These are phyloP conservation scores for Lota lota DNA, from an alignment of 2,113 vertebrate genomes.

Conservation along the genomic window DNA sequence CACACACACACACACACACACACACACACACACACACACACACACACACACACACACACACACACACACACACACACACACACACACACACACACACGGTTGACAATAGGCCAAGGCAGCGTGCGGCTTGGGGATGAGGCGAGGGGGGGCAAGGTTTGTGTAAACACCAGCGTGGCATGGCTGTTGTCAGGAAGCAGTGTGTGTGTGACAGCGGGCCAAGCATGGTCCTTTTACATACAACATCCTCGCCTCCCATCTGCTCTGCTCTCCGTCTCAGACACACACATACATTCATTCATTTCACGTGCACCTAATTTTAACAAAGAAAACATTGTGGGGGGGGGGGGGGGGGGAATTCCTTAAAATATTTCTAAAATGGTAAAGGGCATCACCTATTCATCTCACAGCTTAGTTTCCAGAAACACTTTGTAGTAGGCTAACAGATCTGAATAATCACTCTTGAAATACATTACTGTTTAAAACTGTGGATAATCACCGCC, in stretches of 20 bases:
- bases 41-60: constrained; percentile 22
- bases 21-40: constrained; percentile 12
- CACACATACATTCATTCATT: constrained; percentile 13
- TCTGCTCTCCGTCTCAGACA: constrained; percentile 43
- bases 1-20: constrained; percentile 1
- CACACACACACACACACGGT: constrained; percentile 16
- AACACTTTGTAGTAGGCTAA: too few species aligned
- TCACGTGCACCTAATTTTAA: constrained; percentile 32
- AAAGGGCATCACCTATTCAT: too few species aligned
- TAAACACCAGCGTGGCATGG: constrained; percentile 70
- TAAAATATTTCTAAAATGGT: neutral
- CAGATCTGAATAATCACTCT: too few species aligned
- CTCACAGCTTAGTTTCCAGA: too few species aligned
- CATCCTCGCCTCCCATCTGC: constrained; percentile 55
- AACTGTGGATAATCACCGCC: too few species aligned
- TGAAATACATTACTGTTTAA: too few species aligned
- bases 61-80: constrained; percentile 14
- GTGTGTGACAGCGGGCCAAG: constrained; percentile 71
- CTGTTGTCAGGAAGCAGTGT: constrained; percentile 67
- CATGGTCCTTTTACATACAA: constrained; percentile 44
- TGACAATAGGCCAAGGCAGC: constrained; percentile 20
- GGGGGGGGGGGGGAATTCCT: too few species aligned
- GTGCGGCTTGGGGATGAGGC: constrained; percentile 30
- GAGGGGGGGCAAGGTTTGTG: constrained; percentile 44
- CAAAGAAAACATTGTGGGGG: neutral